These are phyloP conservation scores for Acleris literana DNA, from an alignment of 2,888 invertebrate species.

Conservation along the genomic window DNA sequence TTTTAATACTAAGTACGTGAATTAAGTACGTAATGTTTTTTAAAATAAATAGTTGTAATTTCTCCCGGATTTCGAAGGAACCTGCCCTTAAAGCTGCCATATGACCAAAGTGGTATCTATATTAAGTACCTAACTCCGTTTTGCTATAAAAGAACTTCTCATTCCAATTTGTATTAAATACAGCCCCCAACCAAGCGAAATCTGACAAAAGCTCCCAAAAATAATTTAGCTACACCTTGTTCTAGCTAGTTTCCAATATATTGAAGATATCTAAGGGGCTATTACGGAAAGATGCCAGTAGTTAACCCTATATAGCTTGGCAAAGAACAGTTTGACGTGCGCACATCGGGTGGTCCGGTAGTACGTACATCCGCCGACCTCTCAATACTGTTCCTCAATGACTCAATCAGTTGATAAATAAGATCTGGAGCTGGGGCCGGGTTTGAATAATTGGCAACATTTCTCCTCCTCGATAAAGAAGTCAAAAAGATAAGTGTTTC, in stretches of 20 bases:
- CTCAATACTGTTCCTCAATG: background rate
- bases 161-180: no score
- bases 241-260: no score
- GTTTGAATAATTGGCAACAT: slow-evolving; percentile 2
- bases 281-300: no score
- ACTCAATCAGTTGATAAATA: slow-evolving; percentile 3
- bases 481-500: slow-evolving; percentile 12
- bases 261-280: no score
- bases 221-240: no score
- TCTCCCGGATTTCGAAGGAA: slow-evolving; percentile 21
- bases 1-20: slow-evolving; percentile 54
- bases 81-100: slow-evolving; percentile 28
- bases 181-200: no score
- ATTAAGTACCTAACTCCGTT: background rate
- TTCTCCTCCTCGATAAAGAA: slow-evolving; percentile 1
- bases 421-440: background rate
- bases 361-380: no score
- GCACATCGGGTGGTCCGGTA: no score
- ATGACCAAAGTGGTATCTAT: slow-evolving; percentile 30
- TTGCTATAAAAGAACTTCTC: background rate
- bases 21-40: slow-evolving; percentile 46
- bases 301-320: no score
- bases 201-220: no score
- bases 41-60: slow-evolving; percentile 28
- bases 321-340: no score